Conservation (phyloP, 2,888 invertebrate species). For the Trissonchulus latispiculum region DNA sequence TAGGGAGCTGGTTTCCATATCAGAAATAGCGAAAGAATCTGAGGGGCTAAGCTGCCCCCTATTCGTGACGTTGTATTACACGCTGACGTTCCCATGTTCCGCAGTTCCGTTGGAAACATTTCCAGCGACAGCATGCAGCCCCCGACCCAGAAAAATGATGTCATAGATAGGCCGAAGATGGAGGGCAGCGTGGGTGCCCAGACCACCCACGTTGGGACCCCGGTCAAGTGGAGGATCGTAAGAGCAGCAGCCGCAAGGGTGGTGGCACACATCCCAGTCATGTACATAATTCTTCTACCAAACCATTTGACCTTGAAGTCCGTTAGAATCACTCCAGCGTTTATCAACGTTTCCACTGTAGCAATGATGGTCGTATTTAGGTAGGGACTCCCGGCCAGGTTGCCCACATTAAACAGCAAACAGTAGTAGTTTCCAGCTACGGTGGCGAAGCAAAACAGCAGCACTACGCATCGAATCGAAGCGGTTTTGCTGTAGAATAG, state of each 20-base stretch:
- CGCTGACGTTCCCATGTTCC: conserved; percentile 10
- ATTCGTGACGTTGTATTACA: neutral
- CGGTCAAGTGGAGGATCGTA: neutral
- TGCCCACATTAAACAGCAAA: conserved; percentile 11
- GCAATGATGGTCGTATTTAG: conserved; percentile 3
- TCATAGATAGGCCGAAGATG: conserved; percentile 3
- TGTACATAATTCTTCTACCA: neutral
- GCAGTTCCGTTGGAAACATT: conserved; percentile 15
- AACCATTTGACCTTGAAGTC: conserved; percentile 8
- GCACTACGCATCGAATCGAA: neutral
- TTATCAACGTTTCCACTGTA: neutral
- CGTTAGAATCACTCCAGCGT: neutral
- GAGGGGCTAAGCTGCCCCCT: conserved; percentile 6
- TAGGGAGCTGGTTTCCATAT: conserved; percentile 6
- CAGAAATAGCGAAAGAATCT: neutral
- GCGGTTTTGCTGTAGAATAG: neutral
- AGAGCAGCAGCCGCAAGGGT: neutral
- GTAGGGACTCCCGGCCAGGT: conserved; percentile 4
- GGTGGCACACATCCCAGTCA: neutral
- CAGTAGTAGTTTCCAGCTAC: conserved; percentile 17
- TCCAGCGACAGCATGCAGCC: conserved; percentile 2
- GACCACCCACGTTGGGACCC: neutral
- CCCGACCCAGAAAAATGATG: conserved; percentile 8
- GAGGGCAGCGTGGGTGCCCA: conserved; percentile 1
- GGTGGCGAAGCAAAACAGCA: neutral